A percentile compares a stretch with the other conserved stretches of the same genome.
Conservation (phyloP, 1,140 invertebrate species). For the Halictus rubicundus region DNA sequence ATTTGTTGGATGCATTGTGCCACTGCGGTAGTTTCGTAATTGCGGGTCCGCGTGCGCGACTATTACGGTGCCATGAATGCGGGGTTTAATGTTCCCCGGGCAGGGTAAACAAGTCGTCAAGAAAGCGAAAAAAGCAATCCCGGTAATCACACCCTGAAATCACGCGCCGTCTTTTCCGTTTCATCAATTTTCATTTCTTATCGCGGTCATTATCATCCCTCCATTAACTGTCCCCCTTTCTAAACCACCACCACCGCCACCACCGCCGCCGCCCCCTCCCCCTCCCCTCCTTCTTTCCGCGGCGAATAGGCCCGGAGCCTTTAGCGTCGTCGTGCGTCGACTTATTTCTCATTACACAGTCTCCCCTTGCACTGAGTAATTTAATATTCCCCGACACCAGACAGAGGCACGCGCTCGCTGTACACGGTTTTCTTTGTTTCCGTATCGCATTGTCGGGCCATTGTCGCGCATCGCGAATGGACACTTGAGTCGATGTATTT, state of each 20-base stretch:
- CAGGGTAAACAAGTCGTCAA: background rate
- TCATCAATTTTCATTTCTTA: slow-evolving; percentile 22
- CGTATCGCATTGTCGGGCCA: slow-evolving; percentile 23
- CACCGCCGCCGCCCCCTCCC: too few relatives aligned
- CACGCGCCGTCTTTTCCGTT: background rate
- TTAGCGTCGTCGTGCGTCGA: background rate
- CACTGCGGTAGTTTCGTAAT: background rate
- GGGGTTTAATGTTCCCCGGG: background rate
- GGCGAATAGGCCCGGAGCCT: too few relatives aligned
- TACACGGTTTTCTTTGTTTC: slow-evolving; percentile 19
- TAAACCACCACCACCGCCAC: too few relatives aligned
- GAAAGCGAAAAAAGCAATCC: slow-evolving; percentile 7
- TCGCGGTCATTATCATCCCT: background rate
- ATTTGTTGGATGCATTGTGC: slow-evolving; percentile 3
- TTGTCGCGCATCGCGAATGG: slow-evolving; percentile 40
- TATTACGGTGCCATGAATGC: background rate
- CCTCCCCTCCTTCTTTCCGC: too few relatives aligned
- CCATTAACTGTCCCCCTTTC: background rate
- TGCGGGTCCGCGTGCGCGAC: background rate
- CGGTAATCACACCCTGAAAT: slow-evolving; percentile 13
- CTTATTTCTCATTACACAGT: slow-evolving; percentile 14
- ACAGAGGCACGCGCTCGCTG: background rate
- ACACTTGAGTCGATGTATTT: slow-evolving; percentile 49
- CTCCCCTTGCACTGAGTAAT: background rate
- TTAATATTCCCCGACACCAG: slow-evolving; percentile 18